Evolutionary conservation across 92 coral and sea anemone genomes (phyloP), one percentile per base, ranked within the genome.

Genomic region (Porites lobata): DNA sequence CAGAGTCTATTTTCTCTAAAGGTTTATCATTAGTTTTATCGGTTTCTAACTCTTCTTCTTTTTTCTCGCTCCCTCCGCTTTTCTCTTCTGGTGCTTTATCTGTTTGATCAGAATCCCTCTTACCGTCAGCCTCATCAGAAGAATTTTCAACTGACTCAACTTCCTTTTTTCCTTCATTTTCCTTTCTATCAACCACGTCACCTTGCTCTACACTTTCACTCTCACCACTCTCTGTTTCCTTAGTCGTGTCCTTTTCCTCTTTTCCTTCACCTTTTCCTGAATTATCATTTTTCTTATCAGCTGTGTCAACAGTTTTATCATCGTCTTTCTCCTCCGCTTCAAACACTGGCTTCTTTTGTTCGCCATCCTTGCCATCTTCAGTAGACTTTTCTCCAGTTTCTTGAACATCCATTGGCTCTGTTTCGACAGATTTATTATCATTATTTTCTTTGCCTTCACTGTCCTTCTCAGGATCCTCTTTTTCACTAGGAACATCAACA

Each of bases 341-440:
- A 20, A 10, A 67, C 24, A 65, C 58, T 9, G 53, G 10, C 20
- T 84, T 38, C 67, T 78, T 56, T 15, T 79, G 47, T 4, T 66
- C 71, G 1, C 17, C 68, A 10, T 29, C 54, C 50, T 52, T 67
- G 24, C 56, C 67, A 8, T 63, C 77, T 18, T 87, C 88, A 19
- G 53, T 64, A 2, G 62, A 18, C 1, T 66, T 88, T 63, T 91
- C 75, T 3, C 66, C 68, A 54, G 71, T 12, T 24, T 91, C 68
- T 12, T 79, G 52, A 51, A 50, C 78, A 53, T 70, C 75, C 73
- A 72, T 72, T 15, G 76, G 17, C 47, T 79, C 90, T 59, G 88
- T 77, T 72, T 69, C n/a, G 26, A 69, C 85, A 1, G 67, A 11
- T 9, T 1, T 7, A 3, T 78, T 67, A n/a, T 1, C 73, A 18